Conservation (phyloP, 2,113 vertebrate species). For the Notarius quadriscutis region DNA sequence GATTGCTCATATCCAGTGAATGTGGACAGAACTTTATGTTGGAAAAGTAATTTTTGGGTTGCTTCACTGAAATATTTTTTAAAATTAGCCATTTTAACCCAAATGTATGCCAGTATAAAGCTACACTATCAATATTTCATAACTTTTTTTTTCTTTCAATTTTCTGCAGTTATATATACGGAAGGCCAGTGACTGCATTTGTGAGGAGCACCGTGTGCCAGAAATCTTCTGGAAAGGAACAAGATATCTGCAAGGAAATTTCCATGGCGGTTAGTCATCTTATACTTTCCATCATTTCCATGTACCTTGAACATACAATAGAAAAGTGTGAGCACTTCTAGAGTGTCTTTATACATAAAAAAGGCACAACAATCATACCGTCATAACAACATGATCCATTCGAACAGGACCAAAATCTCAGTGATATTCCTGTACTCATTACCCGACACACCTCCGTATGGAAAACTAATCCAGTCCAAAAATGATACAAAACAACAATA, state of each 20-base stretch:
- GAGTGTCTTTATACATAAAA: not conserved
- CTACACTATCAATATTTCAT: not conserved
- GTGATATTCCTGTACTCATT: not conserved
- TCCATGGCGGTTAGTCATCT: conserved; percentile 58
- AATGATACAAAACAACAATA: too few species aligned
- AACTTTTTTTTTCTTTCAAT: too few species aligned
- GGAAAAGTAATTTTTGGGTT: not conserved
- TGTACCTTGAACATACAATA: too few species aligned
- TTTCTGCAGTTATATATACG: conserved; percentile 70
- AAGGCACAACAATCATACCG: not conserved
- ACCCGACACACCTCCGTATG: too few species aligned
- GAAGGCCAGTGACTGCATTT: conserved; percentile 70
- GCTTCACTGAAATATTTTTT: not conserved
- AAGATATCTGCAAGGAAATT: conserved; percentile 58
- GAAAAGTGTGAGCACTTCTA: too few species aligned
- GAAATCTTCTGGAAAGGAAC: fast-evolving
- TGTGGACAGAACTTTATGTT: not conserved
- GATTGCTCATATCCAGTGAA: too few species aligned
- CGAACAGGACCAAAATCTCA: too few species aligned
- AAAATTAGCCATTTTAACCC: too few species aligned
- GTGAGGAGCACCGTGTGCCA: conserved; percentile 61
- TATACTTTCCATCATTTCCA: not conserved
- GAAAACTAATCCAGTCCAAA: too few species aligned
- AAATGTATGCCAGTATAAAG: not conserved
- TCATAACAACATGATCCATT: too few species aligned